phyloP scores from a whole-genome alignment of 2,888 invertebrate species.

The Eilema griseolum region DNA sequence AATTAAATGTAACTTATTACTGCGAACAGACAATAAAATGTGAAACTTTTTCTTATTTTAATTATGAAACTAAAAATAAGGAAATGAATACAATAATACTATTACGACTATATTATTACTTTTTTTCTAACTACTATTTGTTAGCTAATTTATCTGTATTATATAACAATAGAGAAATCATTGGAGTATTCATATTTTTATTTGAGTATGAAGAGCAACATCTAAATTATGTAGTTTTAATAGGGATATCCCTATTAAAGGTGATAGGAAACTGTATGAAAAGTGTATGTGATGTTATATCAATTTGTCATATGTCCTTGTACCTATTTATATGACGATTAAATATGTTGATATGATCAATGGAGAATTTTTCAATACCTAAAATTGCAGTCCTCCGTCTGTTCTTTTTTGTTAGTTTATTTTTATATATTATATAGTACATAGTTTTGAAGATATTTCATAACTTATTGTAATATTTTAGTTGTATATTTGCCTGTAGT shows the following conservation, averaged over 20 bases:
- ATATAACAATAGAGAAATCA: neutral
- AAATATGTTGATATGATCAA: too few species aligned
- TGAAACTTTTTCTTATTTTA: conserved; percentile 4
- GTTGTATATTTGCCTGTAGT: too few species aligned
- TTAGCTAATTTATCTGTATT: conserved; percentile 4
- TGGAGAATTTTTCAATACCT: too few species aligned
- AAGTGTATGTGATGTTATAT: neutral
- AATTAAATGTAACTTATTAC: neutral
- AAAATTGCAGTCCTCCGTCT: too few species aligned
- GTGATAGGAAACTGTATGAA: neutral
- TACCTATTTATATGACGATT: too few species aligned
- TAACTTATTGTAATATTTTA: too few species aligned
- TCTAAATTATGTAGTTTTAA: too few species aligned
- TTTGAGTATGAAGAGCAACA: neutral
- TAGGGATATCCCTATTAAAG: conserved; percentile 20
- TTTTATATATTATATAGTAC: too few species aligned
- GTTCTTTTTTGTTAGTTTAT: too few species aligned
- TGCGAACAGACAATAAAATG: neutral
- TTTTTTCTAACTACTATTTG: neutral
- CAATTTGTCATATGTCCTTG: neutral
- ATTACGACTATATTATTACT: neutral
- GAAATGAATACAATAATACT: conserved; percentile 25
- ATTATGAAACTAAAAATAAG: conserved; percentile 2
- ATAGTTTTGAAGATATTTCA: too few species aligned
- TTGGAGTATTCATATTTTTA: neutral